These are phyloP conservation scores for Chrysolina haemoptera DNA, from an alignment of 2,888 invertebrate species.

Conservation along the genomic window DNA sequence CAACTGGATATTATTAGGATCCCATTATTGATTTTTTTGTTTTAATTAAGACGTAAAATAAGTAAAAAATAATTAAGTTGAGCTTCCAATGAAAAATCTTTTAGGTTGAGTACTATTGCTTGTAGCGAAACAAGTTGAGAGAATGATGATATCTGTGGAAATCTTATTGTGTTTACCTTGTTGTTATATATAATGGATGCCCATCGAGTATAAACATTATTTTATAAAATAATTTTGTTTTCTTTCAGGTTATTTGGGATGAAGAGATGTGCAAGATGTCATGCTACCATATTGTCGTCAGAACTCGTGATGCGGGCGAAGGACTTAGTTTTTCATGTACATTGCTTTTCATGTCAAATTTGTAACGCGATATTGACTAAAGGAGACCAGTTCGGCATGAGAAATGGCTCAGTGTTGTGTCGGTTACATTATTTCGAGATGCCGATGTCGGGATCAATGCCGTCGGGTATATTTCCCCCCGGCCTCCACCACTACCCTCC, in stretches of 20 bases:
- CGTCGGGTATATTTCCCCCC: slow-evolving; percentile 71
- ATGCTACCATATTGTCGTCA: slow-evolving; percentile 88
- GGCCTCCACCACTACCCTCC: slow-evolving; percentile 71
- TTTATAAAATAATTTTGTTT: slow-evolving; percentile 48
- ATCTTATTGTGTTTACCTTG: no score
- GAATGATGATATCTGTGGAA: no score
- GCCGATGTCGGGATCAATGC: slow-evolving; percentile 63
- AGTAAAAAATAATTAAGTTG: no score
- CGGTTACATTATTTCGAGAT: slow-evolving; percentile 79
- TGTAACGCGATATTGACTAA: slow-evolving; percentile 90
- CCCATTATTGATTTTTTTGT: no score
- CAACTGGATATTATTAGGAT: no score
- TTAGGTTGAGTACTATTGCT: no score
- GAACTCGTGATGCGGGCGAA: slow-evolving; percentile 96
- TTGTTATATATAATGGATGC: no score
- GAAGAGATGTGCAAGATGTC: slow-evolving; percentile 91
- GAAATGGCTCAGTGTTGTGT: slow-evolving; percentile 91
- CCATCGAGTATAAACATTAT: background rate
- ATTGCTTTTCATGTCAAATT: slow-evolving; percentile 93
- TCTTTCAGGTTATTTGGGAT: slow-evolving; percentile 89
- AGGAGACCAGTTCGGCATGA: slow-evolving; percentile 96
- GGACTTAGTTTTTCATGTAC: slow-evolving; percentile 93
- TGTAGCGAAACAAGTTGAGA: no score
- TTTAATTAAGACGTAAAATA: no score
- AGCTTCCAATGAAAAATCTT: no score